Evolutionary conservation across 1,140 invertebrate species (phyloP).

Genomic region (Philotrypesis tridentata): DNA sequence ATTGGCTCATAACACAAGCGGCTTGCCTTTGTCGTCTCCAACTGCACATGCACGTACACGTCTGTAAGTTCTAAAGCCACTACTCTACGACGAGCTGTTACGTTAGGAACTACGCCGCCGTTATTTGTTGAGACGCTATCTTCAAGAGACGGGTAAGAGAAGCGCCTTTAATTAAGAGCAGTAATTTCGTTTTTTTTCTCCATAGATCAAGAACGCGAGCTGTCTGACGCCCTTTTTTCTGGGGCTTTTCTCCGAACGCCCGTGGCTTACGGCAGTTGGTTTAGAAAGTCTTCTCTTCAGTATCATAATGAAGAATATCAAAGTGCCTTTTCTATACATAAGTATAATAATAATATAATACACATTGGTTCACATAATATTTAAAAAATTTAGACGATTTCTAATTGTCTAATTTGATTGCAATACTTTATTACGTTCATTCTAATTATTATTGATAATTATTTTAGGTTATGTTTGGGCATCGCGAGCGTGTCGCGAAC

Average conservation of each 20-base stretch:
- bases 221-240: not conserved
- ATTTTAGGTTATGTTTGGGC: too few species aligned
- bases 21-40: not conserved
- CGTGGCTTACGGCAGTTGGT: not conserved
- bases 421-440: too few species aligned
- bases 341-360: not conserved
- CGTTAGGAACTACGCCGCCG: conserved; percentile 1
- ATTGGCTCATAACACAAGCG: not conserved
- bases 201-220: not conserved
- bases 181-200: conserved; percentile 3
- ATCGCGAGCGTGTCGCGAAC: too few species aligned
- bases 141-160: not conserved
- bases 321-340: too few species aligned
- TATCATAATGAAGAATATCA: not conserved
- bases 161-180: conserved; percentile 11
- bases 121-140: not conserved
- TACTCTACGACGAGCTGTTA: not conserved
- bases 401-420: too few species aligned
- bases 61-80: not conserved
- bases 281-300: not conserved
- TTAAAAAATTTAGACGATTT: too few species aligned
- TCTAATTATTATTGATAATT: too few species aligned
- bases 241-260: not conserved
- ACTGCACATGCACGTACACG: not conserved
- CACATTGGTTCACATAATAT: too few species aligned